Base-by-base conservation (phyloP, 1,140 invertebrate species). In the Drosophila kurseongensis region DNA sequence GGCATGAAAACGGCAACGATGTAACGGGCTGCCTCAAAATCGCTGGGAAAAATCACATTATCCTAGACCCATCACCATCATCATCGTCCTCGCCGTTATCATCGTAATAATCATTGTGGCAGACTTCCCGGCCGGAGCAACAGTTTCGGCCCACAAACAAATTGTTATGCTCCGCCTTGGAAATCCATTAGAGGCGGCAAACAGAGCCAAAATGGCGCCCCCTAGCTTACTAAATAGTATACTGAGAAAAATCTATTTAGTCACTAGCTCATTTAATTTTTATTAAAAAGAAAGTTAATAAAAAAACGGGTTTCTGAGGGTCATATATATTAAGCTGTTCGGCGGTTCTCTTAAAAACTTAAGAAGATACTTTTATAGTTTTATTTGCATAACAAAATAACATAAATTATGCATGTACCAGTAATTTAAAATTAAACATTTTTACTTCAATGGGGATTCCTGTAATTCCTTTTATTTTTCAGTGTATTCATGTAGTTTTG, bases 151-250 rank as follows among this genome's bases (percentile, higher is more conserved):
- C 66, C 72, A 59, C 54, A 44, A 54, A 67, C 74, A 77, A 76
- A 77, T 77, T 77, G 62, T 80, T 80, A 55, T 75, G 77, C 69
- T 56, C 41, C 76, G 71, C 63, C 77, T 80, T 69, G 40, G 41
- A 66, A 68, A 75, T 58, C 71, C 78, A 80, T 80, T 80, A 80
- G 61, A 55, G 68, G 36, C 36, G 54, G 44, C 75, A 58, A 60
- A 55, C 52, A 47, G 44, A 67, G 68, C 68, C 66, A 71, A 36
- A 71, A 71, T 71, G 68, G 68, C 68, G 68, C 68, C 65, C 67
- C 44, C 35, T 55, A 29, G 66, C 52, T 35, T n/a, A 36, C 51
- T 35, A 58, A 36, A 50, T 36, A 16, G 4, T 3, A 35, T 42
- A 63, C 38, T 35, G 55, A 14, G 60, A 16, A 23, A 63, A 63